Base-by-base conservation (phyloP, 2,888 invertebrate genomes). In the Lasioglossum oenotherae region DNA sequence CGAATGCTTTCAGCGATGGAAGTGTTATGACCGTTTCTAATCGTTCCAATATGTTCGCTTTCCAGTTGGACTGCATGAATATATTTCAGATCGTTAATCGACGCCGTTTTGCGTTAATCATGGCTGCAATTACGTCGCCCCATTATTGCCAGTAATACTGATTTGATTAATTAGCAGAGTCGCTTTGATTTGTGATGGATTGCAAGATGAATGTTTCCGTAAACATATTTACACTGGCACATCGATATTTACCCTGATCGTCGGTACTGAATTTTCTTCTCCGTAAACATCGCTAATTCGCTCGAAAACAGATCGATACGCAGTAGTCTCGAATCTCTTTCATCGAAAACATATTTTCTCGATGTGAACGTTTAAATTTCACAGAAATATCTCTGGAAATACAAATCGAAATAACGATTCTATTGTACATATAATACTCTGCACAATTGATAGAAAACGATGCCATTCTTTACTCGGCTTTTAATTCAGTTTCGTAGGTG, bases 101-200 rank as follows among this genome's bases (percentile, higher is more conserved):
- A n/a, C 41, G 27, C 69, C 73, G 78, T 86, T 87, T 83, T 81
- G 60, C 84, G 80, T 74, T 82, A 79, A 87, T 84, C 86, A 81
- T 78, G 64, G 64, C 77, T 79, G 71, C 74, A 80, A 81, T 86
- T 84, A 78, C 78, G 74, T 74, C 72, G 82, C 27, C 27, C 44
- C 53, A 81, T 79, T 81, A 81, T 67, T 69, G 73, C 67, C 78
- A 57, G 53, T 49, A 77, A 75, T 78, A 84, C 74, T 76, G 80
- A 74, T 86, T 74, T 80, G 76, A 86, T 81, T 86, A 87, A 87
- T 86, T 87, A 83, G n/a, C 73, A 23, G 49, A 31, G 49, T 79
- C 38, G 23, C 78, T 74, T 82, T 80, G 78, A 87, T 71, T 83
- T 67, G 75, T 64, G 83, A 80, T 69, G 74, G 83, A 82, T 80